These are phyloP conservation scores for Globia sparganii DNA, from an alignment of 2,888 invertebrate species.

Conservation along the genomic window DNA sequence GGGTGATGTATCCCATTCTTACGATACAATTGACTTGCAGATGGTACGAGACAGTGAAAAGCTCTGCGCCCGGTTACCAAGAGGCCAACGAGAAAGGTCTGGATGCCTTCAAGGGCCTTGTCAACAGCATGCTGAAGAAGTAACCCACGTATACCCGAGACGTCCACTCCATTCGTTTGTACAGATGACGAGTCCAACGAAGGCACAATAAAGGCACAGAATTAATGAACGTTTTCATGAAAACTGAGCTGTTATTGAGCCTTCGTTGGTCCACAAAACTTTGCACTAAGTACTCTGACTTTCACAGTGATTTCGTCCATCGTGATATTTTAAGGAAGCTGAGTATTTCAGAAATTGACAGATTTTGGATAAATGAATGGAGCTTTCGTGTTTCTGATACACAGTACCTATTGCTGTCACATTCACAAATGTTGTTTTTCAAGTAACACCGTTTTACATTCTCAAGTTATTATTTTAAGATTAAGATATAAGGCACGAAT, in stretches of 20 bases:
- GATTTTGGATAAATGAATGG: too few species aligned
- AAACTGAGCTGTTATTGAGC: neutral
- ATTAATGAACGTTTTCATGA: neutral
- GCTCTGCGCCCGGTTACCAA: conserved; percentile 86
- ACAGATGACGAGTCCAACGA: conserved; percentile 36
- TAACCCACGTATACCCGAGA: conserved; percentile 65
- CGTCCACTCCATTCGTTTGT: conserved; percentile 52
- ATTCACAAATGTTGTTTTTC: too few species aligned
- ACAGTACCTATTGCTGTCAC: too few species aligned
- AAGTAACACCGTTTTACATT: too few species aligned
- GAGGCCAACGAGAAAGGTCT: conserved; percentile 91
- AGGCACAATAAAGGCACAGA: conserved; percentile 5
- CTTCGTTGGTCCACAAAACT: too few species aligned
- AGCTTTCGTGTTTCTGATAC: too few species aligned
- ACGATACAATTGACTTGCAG: conserved; percentile 68
- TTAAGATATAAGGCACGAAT: too few species aligned
- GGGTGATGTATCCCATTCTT: neutral
- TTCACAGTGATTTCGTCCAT: too few species aligned
- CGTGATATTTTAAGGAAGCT: too few species aligned
- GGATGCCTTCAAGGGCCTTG: conserved; percentile 88
- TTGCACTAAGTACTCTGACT: too few species aligned
- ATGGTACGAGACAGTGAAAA: conserved; percentile 86
- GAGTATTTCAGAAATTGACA: too few species aligned
- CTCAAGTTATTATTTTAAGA: too few species aligned
- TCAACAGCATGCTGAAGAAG: conserved; percentile 85